Conservation (phyloP, 2,888 invertebrate genomes). For the Cyclophora punctaria region DNA sequence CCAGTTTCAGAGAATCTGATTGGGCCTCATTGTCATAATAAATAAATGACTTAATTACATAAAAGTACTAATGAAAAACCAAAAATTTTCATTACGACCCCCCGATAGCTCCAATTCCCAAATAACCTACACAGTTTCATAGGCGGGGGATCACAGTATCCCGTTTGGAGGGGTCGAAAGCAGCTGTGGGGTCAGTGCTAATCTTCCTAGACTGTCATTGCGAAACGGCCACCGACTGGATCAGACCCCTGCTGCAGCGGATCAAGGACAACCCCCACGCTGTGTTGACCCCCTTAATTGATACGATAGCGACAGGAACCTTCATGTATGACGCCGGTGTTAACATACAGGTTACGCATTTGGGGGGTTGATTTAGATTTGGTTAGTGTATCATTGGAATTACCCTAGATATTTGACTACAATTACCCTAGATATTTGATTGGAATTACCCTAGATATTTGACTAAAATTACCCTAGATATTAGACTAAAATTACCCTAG, state of each 20-base stretch:
- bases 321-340: slow-evolving; percentile 53
- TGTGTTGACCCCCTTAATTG: slow-evolving; percentile 94
- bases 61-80: no score
- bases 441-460: no score
- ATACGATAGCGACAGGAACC: slow-evolving; percentile 80
- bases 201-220: slow-evolving; percentile 94
- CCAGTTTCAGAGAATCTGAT: no score
- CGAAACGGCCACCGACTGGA: slow-evolving; percentile 85
- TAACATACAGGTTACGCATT: slow-evolving; percentile 36
- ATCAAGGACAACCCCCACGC: slow-evolving; percentile 81
- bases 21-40: no score
- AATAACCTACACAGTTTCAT: not conserved
- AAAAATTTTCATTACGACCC: slow-evolving; percentile 5
- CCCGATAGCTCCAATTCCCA: slow-evolving; percentile 76
- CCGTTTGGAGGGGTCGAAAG: slow-evolving; percentile 84
- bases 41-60: no score
- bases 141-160: slow-evolving; percentile 90
- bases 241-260: slow-evolving; percentile 90
- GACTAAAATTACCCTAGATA: no score
- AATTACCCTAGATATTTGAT: no score
- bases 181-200: slow-evolving; percentile 83
- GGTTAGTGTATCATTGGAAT: not conserved
- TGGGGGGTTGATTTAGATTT: slow-evolving; percentile 4
- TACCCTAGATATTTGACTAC: no score
- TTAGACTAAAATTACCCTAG: no score